phyloP scores from a whole-genome alignment of 2,888 invertebrate genomes.

The Branchellion lobata region DNA sequence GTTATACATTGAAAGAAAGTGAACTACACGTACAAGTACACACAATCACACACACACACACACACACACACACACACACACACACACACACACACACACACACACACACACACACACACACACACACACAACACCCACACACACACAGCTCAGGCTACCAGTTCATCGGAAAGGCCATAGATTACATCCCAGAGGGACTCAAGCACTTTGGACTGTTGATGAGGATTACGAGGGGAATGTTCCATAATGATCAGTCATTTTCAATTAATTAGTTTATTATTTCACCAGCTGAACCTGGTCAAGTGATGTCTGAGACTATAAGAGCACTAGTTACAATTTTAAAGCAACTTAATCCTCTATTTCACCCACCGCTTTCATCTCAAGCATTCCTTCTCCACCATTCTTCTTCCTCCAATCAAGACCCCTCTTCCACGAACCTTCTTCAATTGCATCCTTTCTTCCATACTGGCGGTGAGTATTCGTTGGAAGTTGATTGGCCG shows the following conservation, averaged over 20 bases:
- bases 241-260: not conserved
- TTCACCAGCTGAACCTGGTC: no score
- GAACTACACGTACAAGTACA: not conserved
- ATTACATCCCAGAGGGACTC: not conserved
- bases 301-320: no score
- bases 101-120: constrained; percentile 13
- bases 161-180: not conserved
- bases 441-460: constrained; percentile 40
- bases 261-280: not conserved
- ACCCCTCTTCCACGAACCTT: no score
- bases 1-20: no score
- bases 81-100: constrained; percentile 11
- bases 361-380: no score
- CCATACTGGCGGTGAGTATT: constrained; percentile 51
- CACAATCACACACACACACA: not conserved
- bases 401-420: no score
- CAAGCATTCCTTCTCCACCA: no score
- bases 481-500: constrained; percentile 56
- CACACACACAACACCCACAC: not conserved
- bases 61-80: constrained; percentile 3
- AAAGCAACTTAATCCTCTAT: no score
- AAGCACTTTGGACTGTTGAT: not conserved
- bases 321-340: no score
- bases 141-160: not conserved
- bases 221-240: no score